Percentiles rank a stretch among this genome's conserved stretches.
Conservation (phyloP, 2,888 invertebrate genomes). For the Euzophera pinguis region DNA sequence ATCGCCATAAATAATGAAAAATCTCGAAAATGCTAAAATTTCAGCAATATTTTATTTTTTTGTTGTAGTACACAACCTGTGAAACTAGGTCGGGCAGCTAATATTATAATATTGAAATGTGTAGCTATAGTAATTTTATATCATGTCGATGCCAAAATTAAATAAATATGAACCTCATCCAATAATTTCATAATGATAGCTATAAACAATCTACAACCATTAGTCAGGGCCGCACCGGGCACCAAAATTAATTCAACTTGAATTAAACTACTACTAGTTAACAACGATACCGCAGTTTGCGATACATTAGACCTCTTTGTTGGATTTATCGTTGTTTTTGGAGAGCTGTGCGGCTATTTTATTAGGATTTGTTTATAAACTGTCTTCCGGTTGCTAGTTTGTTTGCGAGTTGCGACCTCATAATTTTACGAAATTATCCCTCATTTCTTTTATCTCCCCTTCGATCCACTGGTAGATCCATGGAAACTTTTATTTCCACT, state of each 20-base stretch:
- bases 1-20: too few relatives aligned
- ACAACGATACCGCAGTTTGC: neutral
- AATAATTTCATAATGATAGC: constrained; percentile 8
- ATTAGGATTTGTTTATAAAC: neutral
- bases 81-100: too few relatives aligned
- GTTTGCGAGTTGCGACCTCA: too few relatives aligned
- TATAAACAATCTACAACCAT: neutral
- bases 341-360: neutral
- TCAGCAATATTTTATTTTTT: too few relatives aligned
- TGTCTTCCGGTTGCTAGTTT: neutral
- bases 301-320: constrained; percentile 2
- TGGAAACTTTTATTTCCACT: too few relatives aligned
- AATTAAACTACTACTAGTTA: neutral
- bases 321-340: neutral
- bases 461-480: too few relatives aligned
- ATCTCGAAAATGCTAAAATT: too few relatives aligned
- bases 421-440: too few relatives aligned
- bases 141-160: neutral
- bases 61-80: too few relatives aligned
- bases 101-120: too few relatives aligned
- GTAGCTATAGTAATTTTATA: too few relatives aligned
- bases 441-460: too few relatives aligned
- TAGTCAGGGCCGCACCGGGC: neutral
- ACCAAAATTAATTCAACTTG: constrained; percentile 1
- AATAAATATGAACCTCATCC: neutral